phyloP scores from a whole-genome alignment of 2,797 vertebrate species.

The Carapus acus region DNA sequence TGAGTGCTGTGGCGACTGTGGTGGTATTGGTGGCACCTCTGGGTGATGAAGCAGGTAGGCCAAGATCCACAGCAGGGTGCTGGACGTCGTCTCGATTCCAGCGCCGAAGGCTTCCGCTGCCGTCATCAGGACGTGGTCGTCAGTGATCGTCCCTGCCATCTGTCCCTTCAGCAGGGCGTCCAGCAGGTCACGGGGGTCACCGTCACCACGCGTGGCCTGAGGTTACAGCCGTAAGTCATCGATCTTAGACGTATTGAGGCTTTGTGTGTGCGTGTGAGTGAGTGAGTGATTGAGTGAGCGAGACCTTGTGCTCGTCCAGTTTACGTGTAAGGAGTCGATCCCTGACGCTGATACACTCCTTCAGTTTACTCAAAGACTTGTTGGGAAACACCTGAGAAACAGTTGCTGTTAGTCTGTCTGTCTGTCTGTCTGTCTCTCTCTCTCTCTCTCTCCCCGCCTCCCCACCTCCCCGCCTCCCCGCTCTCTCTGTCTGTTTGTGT shows the following conservation, averaged over 20 bases:
- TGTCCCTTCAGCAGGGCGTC: constrained; percentile 72
- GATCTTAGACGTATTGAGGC: too few relatives aligned
- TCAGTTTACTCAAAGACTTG: constrained; percentile 61
- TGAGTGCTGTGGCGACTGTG: too few relatives aligned
- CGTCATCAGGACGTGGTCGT: constrained; percentile 77
- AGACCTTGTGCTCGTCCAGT: constrained; percentile 75
- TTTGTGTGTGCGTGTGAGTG: too few relatives aligned
- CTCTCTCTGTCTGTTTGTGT: too few relatives aligned
- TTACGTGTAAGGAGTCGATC: constrained; percentile 68
- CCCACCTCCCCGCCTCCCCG: too few relatives aligned
- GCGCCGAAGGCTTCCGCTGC: constrained; percentile 74
- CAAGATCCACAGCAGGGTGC: constrained; percentile 73
- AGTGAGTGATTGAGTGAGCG: constrained; percentile 5
- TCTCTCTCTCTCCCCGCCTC: background rate
- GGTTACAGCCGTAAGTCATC: too few relatives aligned
- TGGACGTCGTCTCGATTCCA: constrained; percentile 77
- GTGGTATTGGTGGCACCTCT: constrained; percentile 29
- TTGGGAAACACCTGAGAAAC: constrained; percentile 70
- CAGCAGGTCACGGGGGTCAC: constrained; percentile 70
- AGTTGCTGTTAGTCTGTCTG: background rate
- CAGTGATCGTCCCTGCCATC: constrained; percentile 61
- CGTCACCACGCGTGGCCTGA: constrained; percentile 54
- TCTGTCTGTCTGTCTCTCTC: background rate
- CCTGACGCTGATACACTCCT: constrained; percentile 64
- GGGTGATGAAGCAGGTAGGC: constrained; percentile 76